Percentiles rank a stretch among this genome's conserved stretches.
Evolutionary conservation across 1,140 invertebrate species (phyloP).

Genomic region (Cherax quadricarinatus): DNA sequence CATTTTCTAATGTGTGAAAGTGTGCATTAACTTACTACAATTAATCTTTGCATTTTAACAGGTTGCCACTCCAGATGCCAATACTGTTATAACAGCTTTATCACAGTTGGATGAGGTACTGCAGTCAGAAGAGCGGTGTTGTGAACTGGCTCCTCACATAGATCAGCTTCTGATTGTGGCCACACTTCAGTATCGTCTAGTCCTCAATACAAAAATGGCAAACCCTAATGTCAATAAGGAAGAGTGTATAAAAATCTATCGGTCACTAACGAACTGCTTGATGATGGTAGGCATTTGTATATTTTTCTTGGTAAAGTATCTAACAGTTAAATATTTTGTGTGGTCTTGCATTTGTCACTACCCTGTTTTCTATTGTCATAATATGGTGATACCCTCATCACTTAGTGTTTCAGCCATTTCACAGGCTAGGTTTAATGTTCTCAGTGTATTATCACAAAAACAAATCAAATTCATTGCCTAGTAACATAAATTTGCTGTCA

Average conservation of each 20-base stretch:
- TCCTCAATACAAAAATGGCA: slow-evolving; percentile 78
- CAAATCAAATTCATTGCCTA: too few relatives aligned
- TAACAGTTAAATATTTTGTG: too few relatives aligned
- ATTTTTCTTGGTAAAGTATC: neutral
- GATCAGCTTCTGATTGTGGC: slow-evolving; percentile 85
- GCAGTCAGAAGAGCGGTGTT: slow-evolving; percentile 67
- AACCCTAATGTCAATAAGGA: slow-evolving; percentile 76
- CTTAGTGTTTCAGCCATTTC: too few relatives aligned
- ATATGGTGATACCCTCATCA: too few relatives aligned
- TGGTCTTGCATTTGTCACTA: too few relatives aligned
- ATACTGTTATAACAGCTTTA: slow-evolving; percentile 71
- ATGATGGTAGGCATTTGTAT: slow-evolving; percentile 69
- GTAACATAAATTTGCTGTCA: too few relatives aligned
- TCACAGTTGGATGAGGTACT: slow-evolving; percentile 73
- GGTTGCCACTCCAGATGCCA: slow-evolving; percentile 70
- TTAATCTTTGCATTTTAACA: neutral
- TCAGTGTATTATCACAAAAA: too few relatives aligned
- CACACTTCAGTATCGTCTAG: slow-evolving; percentile 84
- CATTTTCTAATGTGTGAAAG: too few relatives aligned
- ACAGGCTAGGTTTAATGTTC: too few relatives aligned
- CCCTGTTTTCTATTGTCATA: too few relatives aligned
- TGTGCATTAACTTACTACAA: too few relatives aligned
- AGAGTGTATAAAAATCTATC: slow-evolving; percentile 78
- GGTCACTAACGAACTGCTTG: slow-evolving; percentile 74
- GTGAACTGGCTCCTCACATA: slow-evolving; percentile 79